Percentiles rank a stretch among this genome's conserved stretches.
phyloP scores from a whole-genome alignment of 2,797 vertebrate genomes.

The Eremophila alpestris region DNA sequence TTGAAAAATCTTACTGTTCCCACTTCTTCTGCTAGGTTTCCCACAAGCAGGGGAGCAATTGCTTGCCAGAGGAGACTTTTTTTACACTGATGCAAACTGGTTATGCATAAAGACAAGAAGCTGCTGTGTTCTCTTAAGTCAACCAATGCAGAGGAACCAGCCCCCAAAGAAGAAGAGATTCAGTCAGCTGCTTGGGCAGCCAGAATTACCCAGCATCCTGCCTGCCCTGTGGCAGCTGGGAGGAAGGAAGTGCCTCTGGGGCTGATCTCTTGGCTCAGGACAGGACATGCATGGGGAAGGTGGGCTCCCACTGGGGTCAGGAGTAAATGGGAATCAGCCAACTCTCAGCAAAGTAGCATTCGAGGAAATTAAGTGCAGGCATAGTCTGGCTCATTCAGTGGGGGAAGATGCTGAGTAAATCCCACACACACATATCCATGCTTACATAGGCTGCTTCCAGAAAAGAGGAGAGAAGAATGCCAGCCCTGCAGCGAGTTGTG shows the following conservation, averaged over 20 bases:
- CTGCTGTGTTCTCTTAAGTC: background rate
- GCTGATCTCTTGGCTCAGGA: background rate
- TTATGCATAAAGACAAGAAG: background rate
- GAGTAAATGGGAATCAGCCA: background rate
- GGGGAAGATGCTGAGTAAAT: background rate
- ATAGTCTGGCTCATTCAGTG: background rate
- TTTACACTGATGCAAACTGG: background rate
- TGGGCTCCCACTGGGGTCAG: rapidly evolving
- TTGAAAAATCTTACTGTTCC: background rate
- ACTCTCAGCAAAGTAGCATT: background rate
- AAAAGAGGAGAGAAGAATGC: background rate
- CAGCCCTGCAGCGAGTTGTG: background rate
- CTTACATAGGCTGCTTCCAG: background rate
- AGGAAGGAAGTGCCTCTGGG: background rate
- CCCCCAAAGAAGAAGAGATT: background rate
- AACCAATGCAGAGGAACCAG: background rate
- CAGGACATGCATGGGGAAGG: rapidly evolving
- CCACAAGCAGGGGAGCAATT: background rate
- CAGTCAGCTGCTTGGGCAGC: rapidly evolving
- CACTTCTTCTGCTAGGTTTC: background rate
- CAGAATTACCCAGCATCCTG: background rate
- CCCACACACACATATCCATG: rapidly evolving
- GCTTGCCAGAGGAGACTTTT: background rate
- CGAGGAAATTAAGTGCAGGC: background rate
- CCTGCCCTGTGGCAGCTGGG: background rate